Base-by-base conservation (phyloP, 2,113 vertebrate genomes). In the Noturus placidus region DNA sequence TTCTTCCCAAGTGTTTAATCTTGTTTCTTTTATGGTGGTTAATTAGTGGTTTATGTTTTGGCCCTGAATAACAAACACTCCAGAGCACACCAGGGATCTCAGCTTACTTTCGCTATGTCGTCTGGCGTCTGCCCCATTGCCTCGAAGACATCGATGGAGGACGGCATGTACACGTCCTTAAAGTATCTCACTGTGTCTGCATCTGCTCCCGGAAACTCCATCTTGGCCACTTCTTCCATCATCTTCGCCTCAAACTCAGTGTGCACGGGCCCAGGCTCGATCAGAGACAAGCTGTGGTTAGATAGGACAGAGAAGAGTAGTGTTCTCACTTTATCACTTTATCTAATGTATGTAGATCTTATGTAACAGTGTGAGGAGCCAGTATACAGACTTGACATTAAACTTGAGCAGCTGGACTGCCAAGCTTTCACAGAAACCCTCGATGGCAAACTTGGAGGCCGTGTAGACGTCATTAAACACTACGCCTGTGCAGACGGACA, bases 391-490 rank as follows among this genome's bases (percentile, higher is more conserved):
- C 98, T 95, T 95, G 89, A 99, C 91, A 88, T 97, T 96, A 94
- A 99, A 99, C 91, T 96, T 97, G 61, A 97, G 94, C 82, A 99
- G 93, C 77, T 99, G 98, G 87, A 99, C 95, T 0, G 97, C 97
- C 91, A 99, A 91, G 63, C 97, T 97, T 94, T 99, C 98, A 27
- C 97, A 99, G 94, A 99, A 98, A 0, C 97, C 98, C 90, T 99
- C 98, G 90, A 99, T 94, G 25, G 98, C 97, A 14, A 99, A 99
- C 93, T 98, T 99, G 81, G 98, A 99, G 90, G 97, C 97, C 0
- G 97, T 95, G 7, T 99, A 99, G 92, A 97, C 92, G 0, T 99
- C 98, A 0, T 98, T 99, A 92, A 99, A 99, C 77, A 98, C 89
- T 33, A 99, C 93, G 30, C 97, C 98, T 99, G 89, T 3, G 87